phyloP scores from a whole-genome alignment of 2,113 vertebrate genomes.

The Vulpes vulpes region DNA sequence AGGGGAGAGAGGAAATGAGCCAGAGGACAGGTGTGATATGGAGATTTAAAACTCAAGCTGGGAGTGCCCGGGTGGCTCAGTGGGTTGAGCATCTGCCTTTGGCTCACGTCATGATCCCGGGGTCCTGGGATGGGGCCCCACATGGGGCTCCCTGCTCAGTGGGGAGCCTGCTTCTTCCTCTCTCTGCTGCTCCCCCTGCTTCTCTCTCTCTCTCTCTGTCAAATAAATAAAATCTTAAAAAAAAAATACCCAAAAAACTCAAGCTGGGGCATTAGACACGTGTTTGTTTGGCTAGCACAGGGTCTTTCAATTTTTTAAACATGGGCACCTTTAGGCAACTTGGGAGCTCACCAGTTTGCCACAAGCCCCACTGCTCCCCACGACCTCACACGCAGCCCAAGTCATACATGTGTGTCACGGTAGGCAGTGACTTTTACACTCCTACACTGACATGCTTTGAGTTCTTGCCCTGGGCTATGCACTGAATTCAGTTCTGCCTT shows the following conservation, averaged over 20 bases:
- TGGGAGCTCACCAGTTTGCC: neutral
- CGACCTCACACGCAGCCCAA: neutral
- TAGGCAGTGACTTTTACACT: neutral
- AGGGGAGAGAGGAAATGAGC: neutral
- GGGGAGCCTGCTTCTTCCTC: no score
- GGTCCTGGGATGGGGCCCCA: no score
- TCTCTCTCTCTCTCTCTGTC: no score
- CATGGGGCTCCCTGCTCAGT: no score
- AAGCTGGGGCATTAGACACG: neutral
- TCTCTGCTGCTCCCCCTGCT: no score
- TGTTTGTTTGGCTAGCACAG: neutral
- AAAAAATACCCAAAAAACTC: no score
- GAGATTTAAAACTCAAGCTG: neutral
- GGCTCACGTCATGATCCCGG: no score
- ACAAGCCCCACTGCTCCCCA: neutral
- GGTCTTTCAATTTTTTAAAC: neutral
- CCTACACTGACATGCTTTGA: rapidly evolving
- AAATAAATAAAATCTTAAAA: no score
- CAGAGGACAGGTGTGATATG: neutral
- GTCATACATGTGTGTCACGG: neutral
- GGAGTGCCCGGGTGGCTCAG: no score
- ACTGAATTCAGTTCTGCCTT: neutral
- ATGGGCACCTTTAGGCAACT: neutral
- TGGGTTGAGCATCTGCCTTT: no score
- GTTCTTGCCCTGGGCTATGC: neutral